Evolutionary conservation across 2,113 vertebrate species (phyloP).

Genomic region (Odobenus rosmarus): DNA sequence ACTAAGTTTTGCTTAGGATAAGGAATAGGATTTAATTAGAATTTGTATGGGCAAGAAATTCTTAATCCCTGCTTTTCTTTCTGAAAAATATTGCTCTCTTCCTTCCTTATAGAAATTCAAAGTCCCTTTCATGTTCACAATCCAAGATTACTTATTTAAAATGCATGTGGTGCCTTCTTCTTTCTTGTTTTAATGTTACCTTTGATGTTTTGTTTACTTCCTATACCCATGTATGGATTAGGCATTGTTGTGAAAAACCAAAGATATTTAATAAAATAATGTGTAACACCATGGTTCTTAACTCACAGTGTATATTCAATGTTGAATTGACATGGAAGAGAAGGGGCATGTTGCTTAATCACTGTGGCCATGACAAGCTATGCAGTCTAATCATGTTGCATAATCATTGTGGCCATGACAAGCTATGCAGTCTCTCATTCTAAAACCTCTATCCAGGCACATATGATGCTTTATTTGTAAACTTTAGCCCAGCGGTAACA

Average conservation of each 20-base stretch:
- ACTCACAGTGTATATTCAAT: background rate
- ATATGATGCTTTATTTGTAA: background rate
- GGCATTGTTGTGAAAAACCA: background rate
- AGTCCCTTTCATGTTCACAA: background rate
- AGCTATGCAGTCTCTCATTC: background rate
- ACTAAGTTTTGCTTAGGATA: background rate
- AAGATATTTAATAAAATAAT: background rate
- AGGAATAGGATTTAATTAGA: background rate
- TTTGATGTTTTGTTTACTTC: background rate
- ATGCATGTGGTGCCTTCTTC: background rate
- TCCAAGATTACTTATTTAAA: conserved; percentile 10
- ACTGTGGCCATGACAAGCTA: background rate
- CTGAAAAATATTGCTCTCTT: background rate
- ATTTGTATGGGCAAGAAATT: background rate
- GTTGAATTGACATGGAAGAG: background rate
- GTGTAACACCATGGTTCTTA: background rate
- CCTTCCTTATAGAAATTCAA: background rate
- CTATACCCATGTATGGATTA: background rate
- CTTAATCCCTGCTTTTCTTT: background rate
- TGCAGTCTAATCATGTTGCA: background rate
- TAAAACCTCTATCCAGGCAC: background rate
- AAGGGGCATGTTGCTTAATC: too few relatives aligned
- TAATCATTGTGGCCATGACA: background rate
- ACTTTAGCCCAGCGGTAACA: background rate
- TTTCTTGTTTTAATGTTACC: background rate